phyloP scores from a whole-genome alignment of 2,113 vertebrate genomes.

The Corydoras maculifer region DNA sequence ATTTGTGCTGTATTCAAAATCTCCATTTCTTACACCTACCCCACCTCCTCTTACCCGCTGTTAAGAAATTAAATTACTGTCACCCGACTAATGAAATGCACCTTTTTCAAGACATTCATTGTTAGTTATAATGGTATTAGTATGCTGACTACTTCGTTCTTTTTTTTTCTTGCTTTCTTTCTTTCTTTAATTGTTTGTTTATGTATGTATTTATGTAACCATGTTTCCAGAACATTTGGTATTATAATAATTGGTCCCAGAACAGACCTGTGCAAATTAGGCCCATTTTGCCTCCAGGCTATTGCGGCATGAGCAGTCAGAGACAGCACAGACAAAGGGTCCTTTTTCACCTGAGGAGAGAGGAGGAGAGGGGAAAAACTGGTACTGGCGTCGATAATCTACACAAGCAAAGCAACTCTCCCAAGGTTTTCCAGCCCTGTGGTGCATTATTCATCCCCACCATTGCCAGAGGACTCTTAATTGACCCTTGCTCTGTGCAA shows the following conservation, averaged over 20 bases:
- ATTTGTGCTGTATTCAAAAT: too few species aligned
- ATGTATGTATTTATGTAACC: constrained; percentile 50
- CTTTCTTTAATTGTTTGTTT: constrained; percentile 37
- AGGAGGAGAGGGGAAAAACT: constrained; percentile 38
- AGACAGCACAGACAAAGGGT: constrained; percentile 63
- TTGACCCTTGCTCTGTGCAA: constrained; percentile 65
- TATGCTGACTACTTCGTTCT: constrained; percentile 22
- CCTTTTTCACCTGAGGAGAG: constrained; percentile 59
- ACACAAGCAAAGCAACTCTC: constrained; percentile 63
- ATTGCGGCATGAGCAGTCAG: constrained; percentile 56
- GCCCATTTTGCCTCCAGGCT: constrained; percentile 63
- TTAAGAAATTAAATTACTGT: constrained; percentile 31
- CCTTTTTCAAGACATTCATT: constrained; percentile 57
- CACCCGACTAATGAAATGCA: constrained; percentile 52
- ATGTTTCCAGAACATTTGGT: constrained; percentile 64
- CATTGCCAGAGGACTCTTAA: constrained; percentile 68
- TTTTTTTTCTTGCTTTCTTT: constrained; percentile 53
- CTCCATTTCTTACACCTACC: too few species aligned
- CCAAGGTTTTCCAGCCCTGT: constrained; percentile 57
- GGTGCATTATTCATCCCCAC: constrained; percentile 64
- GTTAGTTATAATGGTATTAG: constrained; percentile 46
- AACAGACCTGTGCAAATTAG: constrained; percentile 68
- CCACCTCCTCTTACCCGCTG: too few species aligned
- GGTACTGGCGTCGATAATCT: constrained; percentile 65
- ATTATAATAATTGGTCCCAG: constrained; percentile 72